A percentile compares a stretch with the other conserved stretches of the same genome.
Evolutionary conservation across 2,113 vertebrate genomes (phyloP).

Genomic region (Erinaceus europaeus): DNA sequence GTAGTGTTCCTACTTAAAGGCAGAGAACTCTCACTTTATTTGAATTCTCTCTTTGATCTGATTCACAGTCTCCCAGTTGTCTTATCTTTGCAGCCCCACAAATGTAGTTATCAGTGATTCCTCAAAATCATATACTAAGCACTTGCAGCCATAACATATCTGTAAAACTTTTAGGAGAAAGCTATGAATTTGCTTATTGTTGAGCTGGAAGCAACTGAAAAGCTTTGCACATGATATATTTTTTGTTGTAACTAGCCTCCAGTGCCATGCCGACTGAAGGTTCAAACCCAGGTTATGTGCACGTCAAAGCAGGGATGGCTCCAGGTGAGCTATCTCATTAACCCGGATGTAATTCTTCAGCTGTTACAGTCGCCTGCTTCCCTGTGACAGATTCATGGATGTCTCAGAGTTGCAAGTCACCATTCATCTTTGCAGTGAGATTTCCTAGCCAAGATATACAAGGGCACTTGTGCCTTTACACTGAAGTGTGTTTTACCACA

Average conservation of each 20-base stretch:
- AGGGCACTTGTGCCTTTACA: background rate
- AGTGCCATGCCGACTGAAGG: too few species aligned
- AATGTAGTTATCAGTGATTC: background rate
- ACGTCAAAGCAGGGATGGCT: too few species aligned
- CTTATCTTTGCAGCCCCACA: background rate
- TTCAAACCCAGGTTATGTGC: too few species aligned
- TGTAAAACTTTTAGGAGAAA: background rate
- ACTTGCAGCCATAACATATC: background rate
- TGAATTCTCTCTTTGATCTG: background rate
- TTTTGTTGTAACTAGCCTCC: too few species aligned
- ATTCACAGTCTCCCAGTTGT: background rate
- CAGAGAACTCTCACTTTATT: background rate
- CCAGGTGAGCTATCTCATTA: too few species aligned
- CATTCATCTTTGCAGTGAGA: background rate
- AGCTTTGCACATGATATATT: background rate
- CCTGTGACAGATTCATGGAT: background rate
- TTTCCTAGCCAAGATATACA: background rate
- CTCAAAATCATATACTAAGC: conserved; percentile 4
- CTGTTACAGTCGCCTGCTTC: background rate
- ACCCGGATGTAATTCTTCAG: background rate
- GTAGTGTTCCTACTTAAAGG: background rate
- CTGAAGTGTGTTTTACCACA: background rate
- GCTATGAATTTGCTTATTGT: background rate
- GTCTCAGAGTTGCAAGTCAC: background rate
- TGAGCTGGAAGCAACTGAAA: background rate